Base-by-base conservation (phyloP, 2,113 vertebrate species). In the Sisor rabdophorus region DNA sequence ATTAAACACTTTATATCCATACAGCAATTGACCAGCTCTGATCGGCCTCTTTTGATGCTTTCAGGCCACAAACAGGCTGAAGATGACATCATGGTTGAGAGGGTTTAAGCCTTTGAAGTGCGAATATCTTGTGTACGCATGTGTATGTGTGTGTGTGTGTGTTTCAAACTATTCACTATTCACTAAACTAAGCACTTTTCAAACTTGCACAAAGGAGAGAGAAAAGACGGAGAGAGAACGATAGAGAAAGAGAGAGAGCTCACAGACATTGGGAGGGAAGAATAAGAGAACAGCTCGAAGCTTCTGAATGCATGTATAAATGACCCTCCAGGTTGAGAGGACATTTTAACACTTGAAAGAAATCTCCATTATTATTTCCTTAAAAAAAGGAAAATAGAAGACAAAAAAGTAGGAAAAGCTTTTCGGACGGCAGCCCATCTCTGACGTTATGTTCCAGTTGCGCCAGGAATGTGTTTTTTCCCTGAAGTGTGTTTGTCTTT, bases 51-150 rank as follows among this genome's bases (percentile, higher is more conserved):
- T 74, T 56, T 56, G 78, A 77, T 77, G 71, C 52, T 61, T 69
- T 74, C 64, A 71, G 67, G 73, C 53, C 55, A 70, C 60, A 48
- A 70, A 64, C 52, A 71, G 64, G 55, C 59, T 68, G 36, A 61
- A 77, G 76, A 85, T 87, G 84, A 87, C 86, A 85, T 87, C 86
- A 87, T 85, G 52, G 74, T 71, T 71, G 68, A 73, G 75, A 77
- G 71, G 44, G 40, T 48, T 67, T 28, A n/a, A 36, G 76, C 76
- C 78, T 85, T 85, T 85, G 86, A 84, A 83, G 86, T 84, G 76
- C 85, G 80, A 84, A 84, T 80, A 71, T 71, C 71, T 56, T 58
- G 80, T 73, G 28, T 36, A 22, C 52, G 73, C 55, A 53, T 64
- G 76, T 52, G 76, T 77, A 72, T 74, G 61, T 65, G 78, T 70